These are phyloP conservation scores for Pomphorhynchus laevis DNA, from an alignment of 1,140 invertebrate species.

Conservation along the genomic window DNA sequence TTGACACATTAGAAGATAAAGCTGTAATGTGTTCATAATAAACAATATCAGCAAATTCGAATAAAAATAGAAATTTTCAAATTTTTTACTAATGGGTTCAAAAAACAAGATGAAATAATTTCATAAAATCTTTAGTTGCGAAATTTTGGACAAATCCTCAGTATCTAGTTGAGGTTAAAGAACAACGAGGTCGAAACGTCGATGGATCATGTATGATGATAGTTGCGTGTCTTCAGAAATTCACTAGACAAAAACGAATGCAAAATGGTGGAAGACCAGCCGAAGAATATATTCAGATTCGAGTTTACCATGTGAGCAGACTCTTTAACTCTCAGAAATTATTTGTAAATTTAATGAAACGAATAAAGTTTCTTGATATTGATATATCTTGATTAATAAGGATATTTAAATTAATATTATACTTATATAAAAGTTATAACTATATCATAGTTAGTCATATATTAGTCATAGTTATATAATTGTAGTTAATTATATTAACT, in stretches of 20 bases:
- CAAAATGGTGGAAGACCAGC: slow-evolving; percentile 4
- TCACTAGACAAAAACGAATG: slow-evolving; percentile 8
- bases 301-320: slow-evolving; percentile 2
- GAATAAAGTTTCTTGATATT: too few species aligned
- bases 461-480: too few species aligned
- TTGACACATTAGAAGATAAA: too few species aligned
- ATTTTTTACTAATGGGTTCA: not conserved
- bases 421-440: too few species aligned
- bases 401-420: too few species aligned
- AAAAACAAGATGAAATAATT: not conserved
- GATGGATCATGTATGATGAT: slow-evolving; percentile 5
- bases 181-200: not conserved
- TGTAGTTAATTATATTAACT: too few species aligned
- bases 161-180: slow-evolving; percentile 6
- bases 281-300: slow-evolving; percentile 9
- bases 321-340: slow-evolving; percentile 1
- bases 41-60: not conserved
- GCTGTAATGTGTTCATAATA: too few species aligned
- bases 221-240: slow-evolving; percentile 7
- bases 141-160: slow-evolving; percentile 1
- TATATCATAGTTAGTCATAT: too few species aligned
- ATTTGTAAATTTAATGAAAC: not conserved
- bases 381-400: too few species aligned
- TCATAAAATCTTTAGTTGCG: not conserved
- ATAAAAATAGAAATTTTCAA: not conserved